phyloP scores from a whole-genome alignment of 2,113 vertebrate genomes.

The Pycnonotus jocosus region DNA sequence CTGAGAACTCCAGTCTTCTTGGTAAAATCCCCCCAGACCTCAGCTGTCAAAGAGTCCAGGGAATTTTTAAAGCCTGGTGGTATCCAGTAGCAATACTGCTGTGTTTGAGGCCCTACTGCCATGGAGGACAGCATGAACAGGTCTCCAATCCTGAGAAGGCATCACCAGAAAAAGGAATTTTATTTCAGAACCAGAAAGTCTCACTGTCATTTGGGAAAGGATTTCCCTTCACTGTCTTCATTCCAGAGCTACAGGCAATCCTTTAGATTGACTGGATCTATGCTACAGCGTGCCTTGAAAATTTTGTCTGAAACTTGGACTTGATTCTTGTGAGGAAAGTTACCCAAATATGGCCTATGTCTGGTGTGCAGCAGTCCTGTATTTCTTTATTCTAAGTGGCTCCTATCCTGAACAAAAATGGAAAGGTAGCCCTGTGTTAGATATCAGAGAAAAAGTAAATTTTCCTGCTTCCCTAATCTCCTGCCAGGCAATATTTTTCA shows the following conservation, averaged over 20 bases:
- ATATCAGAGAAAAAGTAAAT: background rate
- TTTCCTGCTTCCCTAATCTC: background rate
- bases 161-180: background rate
- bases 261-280: background rate
- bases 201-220: background rate
- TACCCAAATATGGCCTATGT: slow-evolving; percentile 29
- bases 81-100: background rate
- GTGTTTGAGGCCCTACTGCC: background rate
- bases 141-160: background rate
- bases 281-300: background rate
- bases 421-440: background rate
- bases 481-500: background rate
- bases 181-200: background rate
- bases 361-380: background rate
- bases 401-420: background rate
- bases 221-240: background rate
- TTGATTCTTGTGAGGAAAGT: background rate
- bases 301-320: background rate
- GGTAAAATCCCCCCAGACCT: background rate
- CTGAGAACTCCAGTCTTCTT: background rate
- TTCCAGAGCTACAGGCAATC: background rate
- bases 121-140: background rate
- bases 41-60: background rate
- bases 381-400: background rate
- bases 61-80: background rate